Evolutionary conservation across 2,888 invertebrate genomes (phyloP), one percentile per base, ranked within the genome.

Genomic region (Nebria salina): DNA sequence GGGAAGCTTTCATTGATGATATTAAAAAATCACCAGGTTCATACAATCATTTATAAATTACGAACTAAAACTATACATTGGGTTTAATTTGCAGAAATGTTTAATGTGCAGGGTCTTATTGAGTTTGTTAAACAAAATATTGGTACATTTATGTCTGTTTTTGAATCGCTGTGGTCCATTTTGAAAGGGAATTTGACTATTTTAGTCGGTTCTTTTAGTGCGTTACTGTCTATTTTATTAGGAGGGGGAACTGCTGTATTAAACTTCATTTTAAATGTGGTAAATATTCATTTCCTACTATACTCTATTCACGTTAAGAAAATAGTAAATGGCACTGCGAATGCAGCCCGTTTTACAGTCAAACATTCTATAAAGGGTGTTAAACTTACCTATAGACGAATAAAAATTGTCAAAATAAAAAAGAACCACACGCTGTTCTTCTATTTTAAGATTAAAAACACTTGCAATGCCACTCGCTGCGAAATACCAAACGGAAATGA

Each of bases 151-250:
- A 92, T 95, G 86, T 96, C 97, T 2, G 94, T 98, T 15, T 90
- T 97, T 78, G 96, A 97, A 87, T 97, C 92, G 0, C 88, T 96
- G 65, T 98, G 97, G 97, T 92, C 94, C 34, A 95, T 98, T 72
- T 91, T 98, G n/a, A 96, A 96, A 84, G 96, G 97, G 85, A 98
- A 98, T 89, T 92, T 98, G 85, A 96, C 95, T 9, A 91, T 98
- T 70, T 92, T 97, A 64, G 90, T 98, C 78, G 95, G 95, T 74
- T 93, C 97, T 0, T 90, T 97, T 11, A 96, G 97, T 2, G 95
- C 97, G n/a, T 92, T 96, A 83, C 89, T 98, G 2, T 97, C 97
- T 1, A 90, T 98, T 54, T 89, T 98, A 82, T 91, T 98, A 82
- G 96, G 97, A 82, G 96, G 97, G 20, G 96, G 97, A 54, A 94